Conservation (phyloP, 2,888 invertebrate genomes). For the Bugulina stolonifera region DNA sequence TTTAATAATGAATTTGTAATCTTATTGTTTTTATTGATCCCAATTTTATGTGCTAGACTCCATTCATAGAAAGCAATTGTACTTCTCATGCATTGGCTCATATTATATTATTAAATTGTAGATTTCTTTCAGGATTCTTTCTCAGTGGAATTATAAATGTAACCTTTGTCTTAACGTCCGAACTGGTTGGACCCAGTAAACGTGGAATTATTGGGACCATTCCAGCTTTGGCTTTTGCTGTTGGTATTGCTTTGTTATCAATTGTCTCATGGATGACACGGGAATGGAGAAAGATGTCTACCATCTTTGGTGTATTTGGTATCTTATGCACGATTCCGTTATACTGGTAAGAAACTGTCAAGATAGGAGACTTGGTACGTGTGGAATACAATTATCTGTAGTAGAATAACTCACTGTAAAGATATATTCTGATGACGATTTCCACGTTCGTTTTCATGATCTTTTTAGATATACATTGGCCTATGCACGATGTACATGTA, state of each 20-base stretch:
- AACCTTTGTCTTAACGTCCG: slow-evolving; percentile 6
- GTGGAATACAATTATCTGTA: no score
- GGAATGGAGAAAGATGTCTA: slow-evolving; percentile 8
- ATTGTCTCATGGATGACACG: not conserved
- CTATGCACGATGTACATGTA: no score
- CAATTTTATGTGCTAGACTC: no score
- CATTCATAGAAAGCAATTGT: no score
- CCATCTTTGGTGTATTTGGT: not conserved
- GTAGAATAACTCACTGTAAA: no score
- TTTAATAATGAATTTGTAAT: no score
- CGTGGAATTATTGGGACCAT: slow-evolving; percentile 12
- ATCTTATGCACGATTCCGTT: not conserved
- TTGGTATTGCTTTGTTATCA: slow-evolving; percentile 14
- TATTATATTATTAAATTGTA: not conserved
- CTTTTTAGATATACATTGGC: no score
- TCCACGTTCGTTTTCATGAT: no score
- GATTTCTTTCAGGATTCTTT: slow-evolving; percentile 25
- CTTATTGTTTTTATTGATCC: no score
- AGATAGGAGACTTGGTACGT: no score
- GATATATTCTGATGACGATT: no score
- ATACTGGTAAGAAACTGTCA: slow-evolving; percentile 23
- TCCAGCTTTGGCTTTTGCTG: slow-evolving; percentile 21
- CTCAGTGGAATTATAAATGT: slow-evolving; percentile 21
- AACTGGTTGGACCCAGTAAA: slow-evolving; percentile 25
- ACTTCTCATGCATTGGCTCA: no score